Evolutionary conservation across 1,140 invertebrate genomes (phyloP).

Genomic region (Condylostylus longicornis): DNA sequence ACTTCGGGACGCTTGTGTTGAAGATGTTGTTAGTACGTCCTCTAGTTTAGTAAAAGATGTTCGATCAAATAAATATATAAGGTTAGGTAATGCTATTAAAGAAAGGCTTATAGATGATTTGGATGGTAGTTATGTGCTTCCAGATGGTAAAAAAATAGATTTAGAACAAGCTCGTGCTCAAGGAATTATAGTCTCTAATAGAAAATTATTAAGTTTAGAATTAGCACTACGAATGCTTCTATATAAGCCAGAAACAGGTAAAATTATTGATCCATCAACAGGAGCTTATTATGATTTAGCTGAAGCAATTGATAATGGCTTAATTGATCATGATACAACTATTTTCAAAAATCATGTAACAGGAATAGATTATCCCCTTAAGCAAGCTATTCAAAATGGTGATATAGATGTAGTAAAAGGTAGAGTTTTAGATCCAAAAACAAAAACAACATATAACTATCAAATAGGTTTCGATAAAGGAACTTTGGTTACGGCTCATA

Average conservation of each 20-base stretch:
- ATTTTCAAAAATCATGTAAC: constrained; percentile 59
- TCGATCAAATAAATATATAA: constrained; percentile 51
- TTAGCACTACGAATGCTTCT: constrained; percentile 61
- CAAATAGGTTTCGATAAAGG: constrained; percentile 59
- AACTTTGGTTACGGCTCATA: constrained; percentile 54
- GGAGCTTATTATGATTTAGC: constrained; percentile 54
- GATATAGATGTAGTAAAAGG: constrained; percentile 62
- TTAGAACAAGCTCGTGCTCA: constrained; percentile 53
- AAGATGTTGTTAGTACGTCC: constrained; percentile 67
- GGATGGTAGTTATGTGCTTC: constrained; percentile 50
- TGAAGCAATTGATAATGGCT: constrained; percentile 51
- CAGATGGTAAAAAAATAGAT: constrained; percentile 44
- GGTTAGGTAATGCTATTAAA: constrained; percentile 58
- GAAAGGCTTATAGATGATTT: constrained; percentile 56
- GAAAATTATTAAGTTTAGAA: constrained; percentile 54
- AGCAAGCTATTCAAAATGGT: constrained; percentile 61
- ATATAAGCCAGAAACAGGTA: constrained; percentile 60
- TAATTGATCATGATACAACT: constrained; percentile 63
- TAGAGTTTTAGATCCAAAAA: constrained; percentile 59
- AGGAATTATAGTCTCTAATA: constrained; percentile 58
- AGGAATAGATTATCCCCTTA: constrained; percentile 54
- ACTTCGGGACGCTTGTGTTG: constrained; percentile 60
- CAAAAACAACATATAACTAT: constrained; percentile 52
- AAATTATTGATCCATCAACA: constrained; percentile 57
- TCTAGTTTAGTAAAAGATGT: constrained; percentile 63